Conservation (phyloP, 2,888 invertebrate genomes). For the Rhorus exstirpatorius region DNA sequence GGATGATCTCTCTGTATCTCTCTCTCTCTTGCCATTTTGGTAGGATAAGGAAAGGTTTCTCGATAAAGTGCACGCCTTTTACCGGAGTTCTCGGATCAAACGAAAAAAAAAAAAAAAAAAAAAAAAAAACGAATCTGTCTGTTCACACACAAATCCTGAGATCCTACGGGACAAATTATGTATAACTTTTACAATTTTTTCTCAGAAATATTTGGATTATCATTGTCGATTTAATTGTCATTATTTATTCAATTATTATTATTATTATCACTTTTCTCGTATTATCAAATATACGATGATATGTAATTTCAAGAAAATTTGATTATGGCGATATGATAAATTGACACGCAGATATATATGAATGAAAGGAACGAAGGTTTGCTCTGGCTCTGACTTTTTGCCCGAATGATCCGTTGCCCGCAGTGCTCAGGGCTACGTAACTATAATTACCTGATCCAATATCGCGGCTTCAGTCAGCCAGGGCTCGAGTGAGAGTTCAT, state of each 20-base stretch:
- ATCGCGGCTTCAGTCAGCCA: slow-evolving; percentile 70
- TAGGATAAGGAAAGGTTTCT: slow-evolving; percentile 38
- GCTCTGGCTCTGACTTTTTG: slow-evolving; percentile 68
- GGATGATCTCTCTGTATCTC: slow-evolving; percentile 74
- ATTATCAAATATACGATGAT: neutral
- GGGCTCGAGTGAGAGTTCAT: slow-evolving; percentile 80
- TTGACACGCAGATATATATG: neutral
- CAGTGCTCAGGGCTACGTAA: slow-evolving; percentile 83
- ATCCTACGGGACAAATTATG: neutral
- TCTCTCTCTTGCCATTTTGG: slow-evolving; percentile 12
- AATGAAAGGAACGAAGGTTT: slow-evolving; percentile 67
- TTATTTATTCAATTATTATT: neutral
- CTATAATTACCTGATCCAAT: slow-evolving; percentile 84
- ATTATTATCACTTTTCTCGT: neutral
- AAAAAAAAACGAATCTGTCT: slow-evolving; percentile 16
- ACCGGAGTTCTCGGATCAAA: slow-evolving; percentile 6
- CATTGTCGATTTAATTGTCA: no score
- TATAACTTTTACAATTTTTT: neutral
- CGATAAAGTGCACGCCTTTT: slow-evolving; percentile 41
- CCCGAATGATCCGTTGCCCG: slow-evolving; percentile 70
- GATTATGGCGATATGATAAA: slow-evolving; percentile 11
- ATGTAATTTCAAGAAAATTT: neutral
- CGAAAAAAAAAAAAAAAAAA: slow-evolving; percentile 16
- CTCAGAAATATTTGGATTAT: no score
- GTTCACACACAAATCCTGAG: neutral